Base-by-base conservation (phyloP, 2,797 vertebrate genomes). In the Oophaga sylvatica region DNA sequence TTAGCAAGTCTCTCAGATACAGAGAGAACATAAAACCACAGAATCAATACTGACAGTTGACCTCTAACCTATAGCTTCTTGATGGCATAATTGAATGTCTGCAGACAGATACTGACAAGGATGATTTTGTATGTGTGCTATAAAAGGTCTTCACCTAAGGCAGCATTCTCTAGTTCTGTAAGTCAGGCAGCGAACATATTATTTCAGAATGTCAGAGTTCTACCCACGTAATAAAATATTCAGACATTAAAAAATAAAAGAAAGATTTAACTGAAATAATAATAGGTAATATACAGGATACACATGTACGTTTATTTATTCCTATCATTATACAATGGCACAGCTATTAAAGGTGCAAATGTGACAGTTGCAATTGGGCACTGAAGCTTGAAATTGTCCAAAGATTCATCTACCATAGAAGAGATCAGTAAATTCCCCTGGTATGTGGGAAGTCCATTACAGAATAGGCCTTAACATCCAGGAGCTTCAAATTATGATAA, bases 41-140 rank as follows among this genome's bases (percentile, higher is more conserved):
- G 45, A 83, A 87, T 87, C 86, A 75, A 83, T 87, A 65, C 29
- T 68, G 80, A 67, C 86, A 87, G 45, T 67, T 79, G 53, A 83
- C 62, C 86, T 83, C 60, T 70, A 48, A 56, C 81, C 41, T 65
- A 35, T 35, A 67, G n/a, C 26, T 87, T 81, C 81, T 83, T 48
- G 68, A 29, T 48, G 60, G 59, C 53, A 87, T 56, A 82, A 82
- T 83, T 82, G 80, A 87, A 87, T 67, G 71, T 45, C 80, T 81
- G 60, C 48, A 67, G 80, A 63, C 53, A 75, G 68, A 71, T 75
- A 57, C 68, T 75, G 82, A 60, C 82, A 29, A 26, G 41, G 80
- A 65, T 81, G 20, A 63, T 9, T 45, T 60, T 63, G 79, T 65
- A 5, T 63, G 31, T 26, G 62, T 3, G 16, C 62, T 26, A 45